These are phyloP conservation scores for Homalodisca vitripennis DNA, from an alignment of 1,140 invertebrate species.

Conservation along the genomic window DNA sequence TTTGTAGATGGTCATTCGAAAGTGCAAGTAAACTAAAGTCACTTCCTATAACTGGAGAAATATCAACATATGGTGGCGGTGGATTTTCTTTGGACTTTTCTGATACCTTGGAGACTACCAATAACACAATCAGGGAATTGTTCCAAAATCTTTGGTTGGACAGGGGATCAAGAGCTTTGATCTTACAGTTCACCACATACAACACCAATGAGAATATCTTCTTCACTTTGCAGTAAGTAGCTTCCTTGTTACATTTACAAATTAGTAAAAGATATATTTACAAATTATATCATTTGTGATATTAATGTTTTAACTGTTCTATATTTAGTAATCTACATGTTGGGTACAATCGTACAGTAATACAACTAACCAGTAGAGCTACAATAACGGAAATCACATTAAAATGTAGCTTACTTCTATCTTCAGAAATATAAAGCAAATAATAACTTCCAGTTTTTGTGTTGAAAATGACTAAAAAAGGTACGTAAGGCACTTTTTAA, in stretches of 20 bases:
- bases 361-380: no score
- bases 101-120: not conserved
- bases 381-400: no score
- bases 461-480: no score
- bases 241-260: not conserved
- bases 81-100: not conserved
- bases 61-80: not conserved
- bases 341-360: no score
- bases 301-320: no score
- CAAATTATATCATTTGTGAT: no score
- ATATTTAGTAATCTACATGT: no score
- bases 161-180: conserved; percentile 3
- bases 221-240: not conserved
- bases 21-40: not conserved
- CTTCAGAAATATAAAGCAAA: no score
- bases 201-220: not conserved
- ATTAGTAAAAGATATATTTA: not conserved
- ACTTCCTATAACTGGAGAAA: not conserved
- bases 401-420: no score
- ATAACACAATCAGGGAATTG: not conserved
- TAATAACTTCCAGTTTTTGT: no score
- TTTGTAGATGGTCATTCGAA: not conserved
- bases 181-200: conserved; percentile 17
- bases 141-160: conserved; percentile 12
- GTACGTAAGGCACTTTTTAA: no score